These are phyloP conservation scores for Byasa hedistus DNA, from an alignment of 2,888 invertebrate genomes.

Conservation along the genomic window DNA sequence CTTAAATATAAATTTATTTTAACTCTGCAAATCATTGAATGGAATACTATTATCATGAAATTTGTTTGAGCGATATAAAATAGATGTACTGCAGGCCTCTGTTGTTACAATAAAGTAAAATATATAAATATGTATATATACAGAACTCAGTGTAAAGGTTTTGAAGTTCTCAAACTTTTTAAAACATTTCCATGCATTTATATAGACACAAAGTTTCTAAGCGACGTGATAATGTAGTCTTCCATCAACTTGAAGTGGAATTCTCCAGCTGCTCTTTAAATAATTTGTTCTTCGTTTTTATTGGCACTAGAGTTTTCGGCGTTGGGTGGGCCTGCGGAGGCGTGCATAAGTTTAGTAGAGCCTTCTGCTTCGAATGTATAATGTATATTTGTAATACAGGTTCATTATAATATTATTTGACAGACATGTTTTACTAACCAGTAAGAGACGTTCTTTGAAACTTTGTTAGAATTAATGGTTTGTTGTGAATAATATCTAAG, in stretches of 20 bases:
- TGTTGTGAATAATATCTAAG: no score
- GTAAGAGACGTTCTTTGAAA: neutral
- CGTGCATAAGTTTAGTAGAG: slow-evolving; percentile 20
- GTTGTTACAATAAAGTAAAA: no score
- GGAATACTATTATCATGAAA: no score
- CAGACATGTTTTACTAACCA: slow-evolving; percentile 1
- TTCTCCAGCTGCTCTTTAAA: slow-evolving; percentile 13
- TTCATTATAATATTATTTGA: slow-evolving; percentile 21
- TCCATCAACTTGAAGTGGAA: slow-evolving; percentile 19
- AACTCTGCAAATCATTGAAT: no score
- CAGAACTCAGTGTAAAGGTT: no score
- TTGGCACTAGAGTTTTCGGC: slow-evolving; percentile 22
- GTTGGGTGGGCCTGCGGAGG: slow-evolving; percentile 28
- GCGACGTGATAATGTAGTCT: slow-evolving; percentile 16
- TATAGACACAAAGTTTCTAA: neutral
- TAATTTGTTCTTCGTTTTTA: slow-evolving; percentile 24
- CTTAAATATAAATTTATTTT: no score
- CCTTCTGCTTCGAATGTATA: slow-evolving; percentile 25
- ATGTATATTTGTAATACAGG: slow-evolving; percentile 16
- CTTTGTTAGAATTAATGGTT: neutral
- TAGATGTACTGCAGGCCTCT: no score
- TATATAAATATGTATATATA: no score
- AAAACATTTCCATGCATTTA: no score
- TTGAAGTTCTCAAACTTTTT: no score
- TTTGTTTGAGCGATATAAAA: no score